Evolutionary conservation across 2,113 vertebrate species (phyloP).

Genomic region (Hiodon tergisus): DNA sequence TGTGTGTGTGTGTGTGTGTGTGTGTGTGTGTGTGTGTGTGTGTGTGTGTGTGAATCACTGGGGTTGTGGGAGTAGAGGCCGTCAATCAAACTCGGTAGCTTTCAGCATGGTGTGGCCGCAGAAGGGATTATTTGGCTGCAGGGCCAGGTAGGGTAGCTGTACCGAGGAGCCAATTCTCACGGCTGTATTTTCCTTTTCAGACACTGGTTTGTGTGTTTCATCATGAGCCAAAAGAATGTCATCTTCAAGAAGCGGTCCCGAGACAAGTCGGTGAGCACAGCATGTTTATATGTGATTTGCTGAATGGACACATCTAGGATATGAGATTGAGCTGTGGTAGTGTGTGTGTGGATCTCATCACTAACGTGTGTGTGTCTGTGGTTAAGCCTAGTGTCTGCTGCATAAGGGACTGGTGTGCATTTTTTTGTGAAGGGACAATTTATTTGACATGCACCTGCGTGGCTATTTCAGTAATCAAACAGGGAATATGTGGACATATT

Average conservation of each 20-base stretch:
- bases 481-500: no score
- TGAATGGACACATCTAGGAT: no score
- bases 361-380: neutral
- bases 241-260: constrained; percentile 80
- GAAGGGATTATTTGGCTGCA: neutral
- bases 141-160: neutral
- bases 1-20: no score
- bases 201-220: neutral
- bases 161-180: neutral
- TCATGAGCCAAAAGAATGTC: constrained; percentile 63
- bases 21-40: no score
- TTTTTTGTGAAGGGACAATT: no score
- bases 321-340: no score
- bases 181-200: neutral
- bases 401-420: no score
- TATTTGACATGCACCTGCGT: no score
- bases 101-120: neutral
- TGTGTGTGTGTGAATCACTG: no score
- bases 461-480: no score
- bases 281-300: neutral
- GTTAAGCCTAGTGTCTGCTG: no score
- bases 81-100: neutral
- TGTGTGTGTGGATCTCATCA: neutral
- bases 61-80: no score
- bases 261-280: constrained; percentile 81